A percentile compares a stretch with the other conserved stretches of the same genome.
phyloP scores from a whole-genome alignment of 53 echinoderm and acorn worm genomes.

The Holothuria leucospilota region DNA sequence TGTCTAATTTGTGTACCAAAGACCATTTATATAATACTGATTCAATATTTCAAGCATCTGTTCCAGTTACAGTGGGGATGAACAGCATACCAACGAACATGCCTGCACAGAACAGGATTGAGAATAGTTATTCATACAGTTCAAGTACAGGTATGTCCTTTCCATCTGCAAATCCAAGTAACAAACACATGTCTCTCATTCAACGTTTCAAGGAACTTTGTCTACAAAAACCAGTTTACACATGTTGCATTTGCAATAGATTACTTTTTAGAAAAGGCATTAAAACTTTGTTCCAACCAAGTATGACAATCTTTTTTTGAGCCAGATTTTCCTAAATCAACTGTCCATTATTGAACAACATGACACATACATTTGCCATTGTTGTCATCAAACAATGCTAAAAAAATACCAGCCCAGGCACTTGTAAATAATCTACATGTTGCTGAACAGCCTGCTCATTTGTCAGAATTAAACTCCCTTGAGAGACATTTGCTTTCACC shows the following conservation, averaged over 20 bases:
- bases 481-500: slow-evolving; percentile 63
- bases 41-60: too few species aligned
- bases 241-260: slow-evolving; percentile 27
- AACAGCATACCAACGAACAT: too few species aligned
- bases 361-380: slow-evolving; percentile 9
- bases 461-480: slow-evolving; percentile 27
- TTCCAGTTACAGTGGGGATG: too few species aligned
- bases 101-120: too few species aligned
- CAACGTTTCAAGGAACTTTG: background rate
- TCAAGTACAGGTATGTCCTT: too few species aligned
- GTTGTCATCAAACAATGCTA: background rate
- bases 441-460: slow-evolving; percentile 23
- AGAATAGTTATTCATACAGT: too few species aligned
- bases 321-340: background rate
- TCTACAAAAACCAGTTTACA: slow-evolving; percentile 24
- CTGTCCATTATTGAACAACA: background rate
- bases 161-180: too few species aligned
- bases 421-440: slow-evolving; percentile 34
- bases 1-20: too few species aligned
- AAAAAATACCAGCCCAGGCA: slow-evolving; percentile 42
- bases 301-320: background rate
- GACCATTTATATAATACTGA: too few species aligned
- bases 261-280: slow-evolving; percentile 19
- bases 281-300: background rate
- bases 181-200: background rate